phyloP scores from a whole-genome alignment of 2,113 vertebrate genomes.

The Petaurus breviceps region DNA sequence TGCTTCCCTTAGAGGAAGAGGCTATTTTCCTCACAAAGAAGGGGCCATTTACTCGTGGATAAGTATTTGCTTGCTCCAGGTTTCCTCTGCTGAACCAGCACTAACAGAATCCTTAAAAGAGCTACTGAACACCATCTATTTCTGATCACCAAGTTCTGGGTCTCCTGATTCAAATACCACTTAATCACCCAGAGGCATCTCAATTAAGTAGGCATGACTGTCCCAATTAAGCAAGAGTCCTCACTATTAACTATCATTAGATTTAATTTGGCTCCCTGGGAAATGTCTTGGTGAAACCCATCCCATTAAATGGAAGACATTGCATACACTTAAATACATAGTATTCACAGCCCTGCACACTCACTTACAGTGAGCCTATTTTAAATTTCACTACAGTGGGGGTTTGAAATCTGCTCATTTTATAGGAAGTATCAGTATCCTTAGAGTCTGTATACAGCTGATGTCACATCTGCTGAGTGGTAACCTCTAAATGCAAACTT shows the following conservation, averaged over 20 bases:
- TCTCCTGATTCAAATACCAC: constrained; percentile 24
- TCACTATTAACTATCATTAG: constrained; percentile 77
- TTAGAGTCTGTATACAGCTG: constrained; percentile 3
- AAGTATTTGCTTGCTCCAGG: background rate
- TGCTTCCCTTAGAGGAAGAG: background rate
- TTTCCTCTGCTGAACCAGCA: constrained; percentile 49
- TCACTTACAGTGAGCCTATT: constrained; percentile 4
- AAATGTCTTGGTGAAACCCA: constrained; percentile 65
- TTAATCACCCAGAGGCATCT: constrained; percentile 67
- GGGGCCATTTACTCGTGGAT: constrained; percentile 19
- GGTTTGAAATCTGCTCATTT: background rate
- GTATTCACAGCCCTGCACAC: constrained; percentile 20
- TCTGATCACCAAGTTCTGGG: constrained; percentile 20
- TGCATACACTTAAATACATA: constrained; percentile 46
- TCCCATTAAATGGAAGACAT: constrained; percentile 49
- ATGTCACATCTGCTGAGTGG: constrained; percentile 22
- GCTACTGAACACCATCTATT: background rate
- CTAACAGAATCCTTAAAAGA: constrained; percentile 42
- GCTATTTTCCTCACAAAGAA: constrained; percentile 1
- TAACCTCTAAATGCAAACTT: constrained; percentile 16
- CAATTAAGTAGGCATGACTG: constrained; percentile 69
- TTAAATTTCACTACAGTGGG: constrained; percentile 9
- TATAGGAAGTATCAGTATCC: background rate
- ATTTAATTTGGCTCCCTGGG: constrained; percentile 69
- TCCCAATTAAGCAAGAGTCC: constrained; percentile 69